A percentile compares a stretch with the other conserved stretches of the same genome.
Evolutionary conservation across 2,888 invertebrate species (phyloP).

Genomic region (Limnephilus marmoratus): DNA sequence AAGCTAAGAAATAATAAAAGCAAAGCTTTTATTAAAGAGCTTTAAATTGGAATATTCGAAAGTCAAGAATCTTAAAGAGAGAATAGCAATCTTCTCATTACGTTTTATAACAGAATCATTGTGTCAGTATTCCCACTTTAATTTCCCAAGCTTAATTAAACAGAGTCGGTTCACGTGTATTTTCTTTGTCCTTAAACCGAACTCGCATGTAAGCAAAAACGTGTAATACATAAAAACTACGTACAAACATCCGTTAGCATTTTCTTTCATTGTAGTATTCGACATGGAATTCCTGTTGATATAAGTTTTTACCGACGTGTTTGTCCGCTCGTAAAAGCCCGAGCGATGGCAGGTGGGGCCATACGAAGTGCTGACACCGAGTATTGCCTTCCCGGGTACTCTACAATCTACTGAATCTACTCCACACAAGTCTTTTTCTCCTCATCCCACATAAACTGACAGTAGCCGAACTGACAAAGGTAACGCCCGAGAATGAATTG

Average conservation of each 20-base stretch:
- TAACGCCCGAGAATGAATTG: constrained; percentile 16
- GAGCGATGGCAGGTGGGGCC: constrained; percentile 26
- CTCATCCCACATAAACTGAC: constrained; percentile 14
- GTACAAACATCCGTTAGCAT: background rate
- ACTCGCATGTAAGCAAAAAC: background rate
- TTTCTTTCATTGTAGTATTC: constrained; percentile 10
- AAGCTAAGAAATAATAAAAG: background rate
- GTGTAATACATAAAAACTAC: background rate
- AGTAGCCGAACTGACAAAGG: constrained; percentile 18
- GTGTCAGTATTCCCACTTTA: background rate
- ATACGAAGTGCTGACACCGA: constrained; percentile 25
- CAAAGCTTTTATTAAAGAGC: background rate
- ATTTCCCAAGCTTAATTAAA: background rate
- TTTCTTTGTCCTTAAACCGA: background rate
- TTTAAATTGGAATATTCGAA: background rate
- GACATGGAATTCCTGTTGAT: constrained; percentile 13
- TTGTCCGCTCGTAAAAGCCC: constrained; percentile 30
- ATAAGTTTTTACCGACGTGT: constrained; percentile 27
- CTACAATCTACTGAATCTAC: background rate
- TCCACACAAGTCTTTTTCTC: background rate
- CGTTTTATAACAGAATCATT: background rate
- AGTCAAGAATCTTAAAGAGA: background rate
- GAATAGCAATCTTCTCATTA: background rate
- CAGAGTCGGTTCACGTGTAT: background rate
- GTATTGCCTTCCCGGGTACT: background rate